These are phyloP conservation scores for Styela clava DNA, from an alignment of 23 tunicate species.

Conservation along the genomic window DNA sequence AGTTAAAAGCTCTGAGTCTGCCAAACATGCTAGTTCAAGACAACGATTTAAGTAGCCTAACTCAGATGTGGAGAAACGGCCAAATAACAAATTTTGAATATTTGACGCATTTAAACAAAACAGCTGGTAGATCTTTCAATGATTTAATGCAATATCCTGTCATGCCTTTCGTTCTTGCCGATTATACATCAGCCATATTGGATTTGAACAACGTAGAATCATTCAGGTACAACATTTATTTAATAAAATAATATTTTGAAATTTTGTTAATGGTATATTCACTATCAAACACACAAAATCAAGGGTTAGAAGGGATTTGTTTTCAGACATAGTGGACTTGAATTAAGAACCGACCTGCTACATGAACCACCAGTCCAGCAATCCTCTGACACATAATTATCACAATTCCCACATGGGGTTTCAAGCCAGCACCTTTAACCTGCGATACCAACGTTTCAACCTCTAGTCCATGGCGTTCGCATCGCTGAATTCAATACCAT, in stretches of 20 bases:
- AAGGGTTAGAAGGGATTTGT: too few species aligned
- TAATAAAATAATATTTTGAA: not conserved
- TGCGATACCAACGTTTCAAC: too few species aligned
- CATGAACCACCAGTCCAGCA: too few species aligned
- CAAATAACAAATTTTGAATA: constrained; percentile 82
- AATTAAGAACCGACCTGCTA: too few species aligned
- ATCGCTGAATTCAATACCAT: too few species aligned
- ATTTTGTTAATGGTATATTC: too few species aligned
- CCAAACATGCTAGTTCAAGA: constrained; percentile 52
- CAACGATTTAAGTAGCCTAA: constrained; percentile 6
- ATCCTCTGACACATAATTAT: too few species aligned
- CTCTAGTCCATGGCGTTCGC: too few species aligned
- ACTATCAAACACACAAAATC: too few species aligned
- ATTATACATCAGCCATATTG: constrained; percentile 72
- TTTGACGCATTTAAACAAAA: constrained; percentile 81
- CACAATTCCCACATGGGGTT: too few species aligned
- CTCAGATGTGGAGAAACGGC: constrained; percentile 78
- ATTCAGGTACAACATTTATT: constrained; percentile 40
- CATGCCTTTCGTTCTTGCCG: constrained; percentile 83
- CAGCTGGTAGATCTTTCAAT: constrained; percentile 94
- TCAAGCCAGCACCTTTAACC: too few species aligned
- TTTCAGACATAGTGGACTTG: too few species aligned
- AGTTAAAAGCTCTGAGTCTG: constrained; percentile 44
- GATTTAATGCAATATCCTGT: constrained; percentile 99
- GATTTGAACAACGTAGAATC: constrained; percentile 46